These are phyloP conservation scores for Eulemur albifrons DNA, from an alignment of 2,797 vertebrate genomes.

Conservation along the genomic window DNA sequence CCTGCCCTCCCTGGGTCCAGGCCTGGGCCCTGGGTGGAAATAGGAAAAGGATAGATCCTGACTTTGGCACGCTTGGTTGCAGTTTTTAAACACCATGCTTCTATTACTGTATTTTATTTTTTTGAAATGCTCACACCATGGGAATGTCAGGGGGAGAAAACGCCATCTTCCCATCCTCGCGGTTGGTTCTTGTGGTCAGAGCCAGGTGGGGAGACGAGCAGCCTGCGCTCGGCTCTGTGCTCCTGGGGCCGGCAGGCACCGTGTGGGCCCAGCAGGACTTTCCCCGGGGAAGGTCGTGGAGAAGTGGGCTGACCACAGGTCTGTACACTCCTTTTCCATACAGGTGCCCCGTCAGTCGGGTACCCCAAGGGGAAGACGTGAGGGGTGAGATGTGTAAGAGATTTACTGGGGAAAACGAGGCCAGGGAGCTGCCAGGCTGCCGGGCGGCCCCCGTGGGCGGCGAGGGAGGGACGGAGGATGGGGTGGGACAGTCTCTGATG, in stretches of 20 bases:
- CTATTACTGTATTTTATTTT: not conserved
- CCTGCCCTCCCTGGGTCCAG: not conserved
- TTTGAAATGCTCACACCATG: not conserved
- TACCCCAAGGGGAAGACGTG: not conserved
- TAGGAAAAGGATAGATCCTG: not conserved
- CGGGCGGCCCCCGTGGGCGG: not conserved
- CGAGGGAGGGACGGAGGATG: too few relatives aligned
- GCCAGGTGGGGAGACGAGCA: not conserved
- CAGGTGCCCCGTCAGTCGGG: fast-evolving
- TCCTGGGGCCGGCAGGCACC: not conserved
- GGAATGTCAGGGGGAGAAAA: not conserved
- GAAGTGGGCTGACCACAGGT: not conserved
- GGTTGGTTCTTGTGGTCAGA: not conserved
- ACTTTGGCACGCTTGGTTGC: not conserved
- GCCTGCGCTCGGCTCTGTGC: not conserved
- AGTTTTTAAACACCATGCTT: not conserved
- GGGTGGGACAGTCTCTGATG: too few relatives aligned
- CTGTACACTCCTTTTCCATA: not conserved
- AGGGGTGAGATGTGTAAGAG: not conserved
- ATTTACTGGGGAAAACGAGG: not conserved
- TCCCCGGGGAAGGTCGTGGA: not conserved
- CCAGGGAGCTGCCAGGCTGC: not conserved
- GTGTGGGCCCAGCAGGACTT: not conserved
- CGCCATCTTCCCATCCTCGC: not conserved
- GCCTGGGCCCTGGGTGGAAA: not conserved